Evolutionary conservation across 2,888 invertebrate genomes (phyloP).

Genomic region (Hemistola chrysoprasaria): DNA sequence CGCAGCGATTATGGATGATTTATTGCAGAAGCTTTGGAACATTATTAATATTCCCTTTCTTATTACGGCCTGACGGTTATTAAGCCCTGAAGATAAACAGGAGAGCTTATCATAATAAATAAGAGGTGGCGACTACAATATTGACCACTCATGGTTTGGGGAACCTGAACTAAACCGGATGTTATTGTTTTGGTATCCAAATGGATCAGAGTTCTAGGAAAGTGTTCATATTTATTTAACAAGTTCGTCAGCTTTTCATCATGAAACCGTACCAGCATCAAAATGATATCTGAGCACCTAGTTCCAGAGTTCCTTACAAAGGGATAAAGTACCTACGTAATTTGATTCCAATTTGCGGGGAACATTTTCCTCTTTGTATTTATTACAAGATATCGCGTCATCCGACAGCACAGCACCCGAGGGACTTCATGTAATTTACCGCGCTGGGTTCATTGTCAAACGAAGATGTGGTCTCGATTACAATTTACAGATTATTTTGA

Average conservation of each 20-base stretch:
- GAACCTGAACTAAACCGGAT: no score
- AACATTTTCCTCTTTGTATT: conserved; percentile 21
- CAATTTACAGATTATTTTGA: no score
- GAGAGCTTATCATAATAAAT: conserved; percentile 28
- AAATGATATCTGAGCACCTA: conserved; percentile 6
- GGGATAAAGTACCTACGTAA: conserved; percentile 25
- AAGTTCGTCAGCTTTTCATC: no score
- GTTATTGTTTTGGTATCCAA: no score
- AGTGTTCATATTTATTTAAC: no score
- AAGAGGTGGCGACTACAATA: not conserved
- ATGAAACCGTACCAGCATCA: no score
- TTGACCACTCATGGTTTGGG: no score
- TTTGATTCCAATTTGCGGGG: conserved; percentile 27
- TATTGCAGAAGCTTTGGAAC: conserved; percentile 25
- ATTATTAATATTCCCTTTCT: conserved; percentile 34
- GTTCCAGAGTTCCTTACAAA: conserved; percentile 23
- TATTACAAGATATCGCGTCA: conserved; percentile 14
- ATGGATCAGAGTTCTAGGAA: no score
- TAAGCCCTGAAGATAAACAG: conserved; percentile 38
- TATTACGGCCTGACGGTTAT: conserved; percentile 33
- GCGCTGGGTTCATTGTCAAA: conserved; percentile 17
- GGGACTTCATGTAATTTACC: conserved; percentile 15
- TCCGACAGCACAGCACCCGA: conserved; percentile 12
- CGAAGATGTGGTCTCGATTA: conserved; percentile 3
- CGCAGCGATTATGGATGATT: conserved; percentile 37